A percentile compares a stretch with the other conserved stretches of the same genome.
These are phyloP conservation scores for Archocentrus centrarchus DNA, from an alignment of 2,113 vertebrate species.

Conservation along the genomic window DNA sequence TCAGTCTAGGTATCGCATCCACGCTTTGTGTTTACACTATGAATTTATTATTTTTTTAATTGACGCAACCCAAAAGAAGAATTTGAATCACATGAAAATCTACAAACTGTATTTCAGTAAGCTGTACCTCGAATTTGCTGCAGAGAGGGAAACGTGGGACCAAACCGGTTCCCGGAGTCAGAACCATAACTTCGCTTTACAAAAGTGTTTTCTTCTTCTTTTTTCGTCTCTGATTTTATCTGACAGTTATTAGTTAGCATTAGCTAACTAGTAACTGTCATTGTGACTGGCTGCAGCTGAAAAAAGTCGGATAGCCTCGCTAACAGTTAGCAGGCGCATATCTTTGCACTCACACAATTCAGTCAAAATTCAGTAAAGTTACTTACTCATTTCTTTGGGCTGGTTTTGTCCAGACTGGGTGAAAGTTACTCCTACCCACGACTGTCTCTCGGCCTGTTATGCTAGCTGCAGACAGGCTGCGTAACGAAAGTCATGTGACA, in stretches of 20 bases:
- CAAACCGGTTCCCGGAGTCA: not conserved
- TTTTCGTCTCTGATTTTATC: not conserved
- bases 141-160: not conserved
- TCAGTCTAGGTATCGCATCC: not conserved
- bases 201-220: not conserved
- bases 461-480: conserved; percentile 36
- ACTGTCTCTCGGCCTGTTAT: conserved; percentile 35
- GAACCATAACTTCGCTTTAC: not conserved
- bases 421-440: not conserved
- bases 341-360: not conserved
- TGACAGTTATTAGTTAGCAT: conserved; percentile 47
- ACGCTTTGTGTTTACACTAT: not conserved
- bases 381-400: conserved; percentile 58
- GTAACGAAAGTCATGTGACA: conserved; percentile 77
- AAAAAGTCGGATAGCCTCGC: not conserved
- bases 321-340: not conserved
- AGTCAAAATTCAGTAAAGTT: not conserved
- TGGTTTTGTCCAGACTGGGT: not conserved
- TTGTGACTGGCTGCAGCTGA: not conserved
- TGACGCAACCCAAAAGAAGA: not conserved
- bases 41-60: not conserved
- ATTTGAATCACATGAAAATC: not conserved
- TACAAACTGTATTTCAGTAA: not conserved
- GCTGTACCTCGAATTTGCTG: not conserved
- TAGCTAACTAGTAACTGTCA: conserved; percentile 32